A percentile compares a stretch with the other conserved stretches of the same genome.
phyloP scores from a whole-genome alignment of 2,797 vertebrate species.

The Podargus strigoides region DNA sequence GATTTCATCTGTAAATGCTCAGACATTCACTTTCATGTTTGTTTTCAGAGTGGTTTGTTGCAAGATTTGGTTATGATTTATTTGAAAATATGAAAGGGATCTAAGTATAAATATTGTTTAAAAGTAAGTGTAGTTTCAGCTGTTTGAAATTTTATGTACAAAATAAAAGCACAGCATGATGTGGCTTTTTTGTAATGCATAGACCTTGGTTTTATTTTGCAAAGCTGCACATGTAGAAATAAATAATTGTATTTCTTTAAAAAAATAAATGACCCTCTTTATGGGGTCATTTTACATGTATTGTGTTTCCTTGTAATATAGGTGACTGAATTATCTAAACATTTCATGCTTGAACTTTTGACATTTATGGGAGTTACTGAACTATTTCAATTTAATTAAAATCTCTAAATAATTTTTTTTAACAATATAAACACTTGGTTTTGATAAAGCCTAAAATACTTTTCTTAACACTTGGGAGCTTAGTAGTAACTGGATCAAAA shows the following conservation, averaged over 20 bases:
- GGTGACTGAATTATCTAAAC: background rate
- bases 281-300: background rate
- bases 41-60: background rate
- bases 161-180: background rate
- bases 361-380: background rate
- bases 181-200: background rate
- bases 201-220: background rate
- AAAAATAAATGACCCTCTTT: background rate
- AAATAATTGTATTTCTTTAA: background rate
- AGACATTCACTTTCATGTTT: background rate
- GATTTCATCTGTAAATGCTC: constrained; percentile 4
- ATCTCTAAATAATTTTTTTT: background rate
- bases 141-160: background rate
- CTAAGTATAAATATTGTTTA: background rate
- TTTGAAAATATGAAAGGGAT: background rate
- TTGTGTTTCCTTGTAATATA: background rate
- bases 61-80: background rate
- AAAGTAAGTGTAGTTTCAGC: background rate
- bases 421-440: background rate
- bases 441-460: background rate
- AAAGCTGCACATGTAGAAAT: background rate
- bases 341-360: background rate
- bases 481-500: background rate
- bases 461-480: background rate
- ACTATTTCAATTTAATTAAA: background rate